Evolutionary conservation across 2,888 invertebrate genomes (phyloP), one percentile per base, ranked within the genome.

Genomic region (Eristalis pertinax): DNA sequence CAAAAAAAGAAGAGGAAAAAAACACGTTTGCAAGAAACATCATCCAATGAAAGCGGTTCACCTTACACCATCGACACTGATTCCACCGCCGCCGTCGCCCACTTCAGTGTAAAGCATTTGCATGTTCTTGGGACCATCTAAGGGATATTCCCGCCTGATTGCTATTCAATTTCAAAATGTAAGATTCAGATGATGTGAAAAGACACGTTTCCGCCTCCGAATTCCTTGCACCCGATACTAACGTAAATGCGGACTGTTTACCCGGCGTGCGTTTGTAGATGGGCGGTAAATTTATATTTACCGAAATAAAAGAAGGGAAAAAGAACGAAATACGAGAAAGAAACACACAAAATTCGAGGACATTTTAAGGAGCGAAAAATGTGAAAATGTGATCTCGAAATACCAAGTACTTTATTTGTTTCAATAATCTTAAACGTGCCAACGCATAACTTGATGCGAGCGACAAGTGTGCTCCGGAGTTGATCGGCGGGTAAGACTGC

Each of bases 101-200:
- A 70, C 15, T 26, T 60, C 60, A 60, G 58, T 26, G 60, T 43
- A 67, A 41, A 72, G 58, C 79, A 72, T 43, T 58, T 56, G 56
- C 73, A 85, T 68, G 73, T 74, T 68, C 76, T 69, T 35, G 56
- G 58, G 68, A 58, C 70, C 70, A 64, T 78, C 29, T 26, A 38
- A 78, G 64, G 38, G 56, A 73, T 77, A 81, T 77, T 63, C 63
- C 63, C 69, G 38, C 26, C 77, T 76, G 60, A 85, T 85, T 81
- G 81, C 58, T 85, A 81, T 85, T 85, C 85, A 81, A 81, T 77
- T 77, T 85, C 56, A 73, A 85, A 85, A 82, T 72, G 70, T 86
- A 86, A 86, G 86, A 86, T 82, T 70, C 67, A 69, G 56, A 78
- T 86, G 82, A 78, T 77, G 74, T 74, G 78, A 86, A 86, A 78